These are phyloP conservation scores for Oxyruncus cristatus DNA, from an alignment of 2,113 vertebrate genomes.

Conservation along the genomic window DNA sequence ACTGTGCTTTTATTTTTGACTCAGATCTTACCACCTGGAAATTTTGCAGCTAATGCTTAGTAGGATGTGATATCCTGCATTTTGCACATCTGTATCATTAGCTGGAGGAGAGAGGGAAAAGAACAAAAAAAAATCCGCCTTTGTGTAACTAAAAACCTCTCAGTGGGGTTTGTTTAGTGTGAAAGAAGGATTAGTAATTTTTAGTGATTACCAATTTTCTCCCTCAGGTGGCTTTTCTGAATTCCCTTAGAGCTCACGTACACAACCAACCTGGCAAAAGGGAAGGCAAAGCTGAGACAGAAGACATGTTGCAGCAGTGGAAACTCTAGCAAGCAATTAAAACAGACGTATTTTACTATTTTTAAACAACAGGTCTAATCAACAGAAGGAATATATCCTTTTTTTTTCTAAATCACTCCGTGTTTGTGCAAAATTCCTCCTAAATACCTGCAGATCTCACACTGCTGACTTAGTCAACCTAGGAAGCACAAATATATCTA, in stretches of 20 bases:
- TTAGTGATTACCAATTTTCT: slow-evolving; percentile 76
- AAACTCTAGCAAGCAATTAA: background rate
- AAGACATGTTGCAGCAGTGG: slow-evolving; percentile 39
- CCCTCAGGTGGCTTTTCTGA: slow-evolving; percentile 73
- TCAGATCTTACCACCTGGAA: slow-evolving; percentile 56
- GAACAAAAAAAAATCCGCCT: background rate
- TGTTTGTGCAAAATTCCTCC: background rate
- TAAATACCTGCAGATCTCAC: background rate
- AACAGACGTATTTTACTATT: background rate
- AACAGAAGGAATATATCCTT: slow-evolving; percentile 6
- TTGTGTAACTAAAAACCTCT: slow-evolving; percentile 67
- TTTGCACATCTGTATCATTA: slow-evolving; percentile 66
- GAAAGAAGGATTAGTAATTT: slow-evolving; percentile 76
- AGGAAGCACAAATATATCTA: background rate
- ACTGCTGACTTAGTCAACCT: background rate
- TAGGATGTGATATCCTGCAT: slow-evolving; percentile 48
- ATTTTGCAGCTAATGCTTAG: slow-evolving; percentile 40
- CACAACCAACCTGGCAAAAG: slow-evolving; percentile 41
- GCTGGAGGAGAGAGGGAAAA: slow-evolving; percentile 9
- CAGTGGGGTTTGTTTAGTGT: slow-evolving; percentile 74
- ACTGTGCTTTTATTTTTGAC: slow-evolving; percentile 59
- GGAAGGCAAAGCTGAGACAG: slow-evolving; percentile 39
- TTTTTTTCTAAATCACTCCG: slow-evolving; percentile 6
- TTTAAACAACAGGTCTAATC: slow-evolving; percentile 44
- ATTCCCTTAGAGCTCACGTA: slow-evolving; percentile 63